Base-by-base conservation (phyloP, 2,888 invertebrate species). In the Drosophila setosimentum region DNA sequence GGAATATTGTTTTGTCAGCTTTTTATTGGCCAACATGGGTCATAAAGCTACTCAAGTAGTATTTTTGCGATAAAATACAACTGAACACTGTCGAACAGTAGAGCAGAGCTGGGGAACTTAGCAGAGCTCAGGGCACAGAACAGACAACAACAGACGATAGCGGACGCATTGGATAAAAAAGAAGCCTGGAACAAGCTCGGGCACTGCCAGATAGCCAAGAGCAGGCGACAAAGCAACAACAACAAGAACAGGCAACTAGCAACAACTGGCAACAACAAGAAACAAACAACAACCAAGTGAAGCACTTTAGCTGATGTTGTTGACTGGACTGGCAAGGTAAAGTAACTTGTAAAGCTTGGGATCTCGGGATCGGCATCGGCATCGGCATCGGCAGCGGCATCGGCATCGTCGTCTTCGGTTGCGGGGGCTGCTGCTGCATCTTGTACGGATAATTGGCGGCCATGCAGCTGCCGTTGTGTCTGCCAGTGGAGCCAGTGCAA, bases 61-160 rank as follows among this genome's bases (percentile, higher is more conserved):
- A 90, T 90, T 90, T 91, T 91, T 88, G 90, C 89, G 91, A 90
- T 90, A 90, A 90, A 91, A 90, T 91, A 91, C 87, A 84, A 90
- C 89, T 70, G 83, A 76, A 69, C 87, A 86, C 70, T 63, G 61
- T 40, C 64, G 33, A 66, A 67, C 65, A 71, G 55, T 53, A 55
- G 61, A 33, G 53, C 53, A 57, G 58, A 35, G 69, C 69, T 37
- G 29, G 33, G 45, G 33, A 45, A 16, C 45, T 45, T 7, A 21
- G 54, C 70, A 67, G 54, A 59, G 37, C 55, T 7, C 59, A 53
- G 65, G 63, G 45, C 66, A 66, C 51, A 62, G 73, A 67, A 64
- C 68, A 64, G 78, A 75, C 72, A 57, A 66, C 51, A 55, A 65
- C 71, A 61, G 80, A 50, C 74, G 76, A 75, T 80, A 80, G 80